Evolutionary conservation across 2,888 invertebrate species (phyloP), one percentile per base, ranked within the genome.

Genomic region (Rugalucina vietnamica): DNA sequence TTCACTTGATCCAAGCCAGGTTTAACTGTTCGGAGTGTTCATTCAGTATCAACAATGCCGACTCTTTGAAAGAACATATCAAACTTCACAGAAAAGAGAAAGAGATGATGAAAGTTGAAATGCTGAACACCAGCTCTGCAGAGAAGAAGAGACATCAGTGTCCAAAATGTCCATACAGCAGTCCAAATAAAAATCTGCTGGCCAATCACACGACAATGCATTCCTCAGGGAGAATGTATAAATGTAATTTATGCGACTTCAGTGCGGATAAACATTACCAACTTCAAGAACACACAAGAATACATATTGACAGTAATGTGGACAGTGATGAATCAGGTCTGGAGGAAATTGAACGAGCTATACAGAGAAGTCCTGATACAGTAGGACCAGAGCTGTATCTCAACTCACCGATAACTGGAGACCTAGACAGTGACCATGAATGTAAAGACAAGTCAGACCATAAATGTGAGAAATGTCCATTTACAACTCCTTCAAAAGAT

Each of bases 391-490:
- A 89, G 72, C 70, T 91, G 29, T 90, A 89, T 79, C 87, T 89
- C 72, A 89, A 79, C 39, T 86, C 84, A 0, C 75, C 85, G 60
- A 84, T 70, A 36, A 14, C 69, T 2, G 78, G 76, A 34, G 89
- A 89, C 14, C 75, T 80, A n/a, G 90, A 90, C 32, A 83, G 83
- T 69, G 88, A 86, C 27, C 84, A 77, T 34, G 86, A 82, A 32
- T 85, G 87, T 18, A 83, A 80, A 5, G 81, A 75, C 39, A 80
- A 86, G 49, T 76, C 81, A 57, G 90, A 92, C 39, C 85, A 89
- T 43, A 92, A 90, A 50, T 93, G 93, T 85, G 91, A 92, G n/a
- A 86, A 92, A 27, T 93, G 93, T 85, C 93, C 93, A 21, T 93
- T 88, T 83, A 90, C 90, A 72, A 90, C 93, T 18, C 82, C 89